Evolutionary conservation across 2,113 vertebrate species (phyloP), one percentile per base, ranked within the genome.

Genomic region (Pholis gunnellus): DNA sequence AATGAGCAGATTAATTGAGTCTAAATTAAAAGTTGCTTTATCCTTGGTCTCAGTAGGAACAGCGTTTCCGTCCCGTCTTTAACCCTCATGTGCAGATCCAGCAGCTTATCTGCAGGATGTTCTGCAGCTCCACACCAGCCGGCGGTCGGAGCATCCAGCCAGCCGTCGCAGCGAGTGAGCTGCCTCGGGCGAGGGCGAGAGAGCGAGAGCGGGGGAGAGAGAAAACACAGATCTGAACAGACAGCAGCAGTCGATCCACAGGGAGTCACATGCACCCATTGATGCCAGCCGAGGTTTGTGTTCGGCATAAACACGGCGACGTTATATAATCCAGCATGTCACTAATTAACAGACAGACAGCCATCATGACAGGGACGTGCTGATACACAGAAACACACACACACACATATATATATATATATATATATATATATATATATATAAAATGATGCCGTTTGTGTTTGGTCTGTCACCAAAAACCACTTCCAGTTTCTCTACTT

Each of bases 191-290:
- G n/a, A n/a, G n/a, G n/a, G n/a, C n/a, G n/a, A n/a, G n/a, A 31
- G 29, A 31, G 29, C 2, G 2, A 31, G 29, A 31, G 29, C 2
- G 29, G 3, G 29, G 3, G 2, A 70, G 1, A 56, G 44, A 34
- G 54, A 29, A 69, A 83, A 68, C 29, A 34, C 59, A 71, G 67
- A 84, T 84, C 8, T 72, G 69, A 86, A 34, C 75, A 38, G 81
- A 89, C 70, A 78, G 72, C 40, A 20, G 34, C 27, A 10, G 86
- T 89, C 65, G 56, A 90, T 86, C 70, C 65, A 60, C 78, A 44
- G 27, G 64, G 72, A 82, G 77, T 85, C 87, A 80, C 86, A 78
- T 80, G 84, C 60, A 20, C 11, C 11, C 48, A 46, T 4, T 54
- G 29, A 22, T 7, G 29, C 15, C 59, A 67, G n/a, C 68, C 0